phyloP scores from a whole-genome alignment of 1,140 invertebrate species.

The Nasonia vitripennis region DNA sequence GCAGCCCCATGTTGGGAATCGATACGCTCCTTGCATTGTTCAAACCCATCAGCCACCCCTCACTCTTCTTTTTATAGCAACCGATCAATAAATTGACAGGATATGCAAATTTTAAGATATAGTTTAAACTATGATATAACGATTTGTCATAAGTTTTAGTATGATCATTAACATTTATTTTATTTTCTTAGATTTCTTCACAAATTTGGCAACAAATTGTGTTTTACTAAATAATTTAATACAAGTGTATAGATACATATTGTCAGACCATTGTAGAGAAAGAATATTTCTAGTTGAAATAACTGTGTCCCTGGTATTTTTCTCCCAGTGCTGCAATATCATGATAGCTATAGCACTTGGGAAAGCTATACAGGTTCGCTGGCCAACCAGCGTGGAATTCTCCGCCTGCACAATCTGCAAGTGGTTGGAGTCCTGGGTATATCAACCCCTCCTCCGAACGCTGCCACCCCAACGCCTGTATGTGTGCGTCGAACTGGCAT shows the following conservation, averaged over 20 bases:
- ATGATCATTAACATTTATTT: neutral
- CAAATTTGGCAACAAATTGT: neutral
- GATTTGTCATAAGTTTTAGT: no score
- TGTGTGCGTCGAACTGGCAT: conserved; percentile 62
- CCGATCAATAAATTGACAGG: conserved; percentile 14
- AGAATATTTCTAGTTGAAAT: no score
- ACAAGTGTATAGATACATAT: no score
- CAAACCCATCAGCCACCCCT: neutral
- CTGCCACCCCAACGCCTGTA: conserved; percentile 43
- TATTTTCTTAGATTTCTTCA: neutral
- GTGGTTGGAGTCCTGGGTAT: conserved; percentile 49
- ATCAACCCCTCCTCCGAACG: conserved; percentile 60
- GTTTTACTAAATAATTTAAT: no score
- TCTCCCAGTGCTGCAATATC: neutral
- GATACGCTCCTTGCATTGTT: conserved; percentile 15
- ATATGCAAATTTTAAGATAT: neutral
- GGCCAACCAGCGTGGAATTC: conserved; percentile 47
- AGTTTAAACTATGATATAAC: no score
- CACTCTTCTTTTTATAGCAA: neutral
- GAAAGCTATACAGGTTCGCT: neutral
- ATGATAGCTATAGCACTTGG: neutral
- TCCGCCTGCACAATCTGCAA: conserved; percentile 41
- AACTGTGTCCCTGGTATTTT: neutral
- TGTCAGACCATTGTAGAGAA: no score
- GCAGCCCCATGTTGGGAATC: conserved; percentile 51